phyloP scores from a whole-genome alignment of 2,797 vertebrate species.

The Ctenopoma kingsleyae region DNA sequence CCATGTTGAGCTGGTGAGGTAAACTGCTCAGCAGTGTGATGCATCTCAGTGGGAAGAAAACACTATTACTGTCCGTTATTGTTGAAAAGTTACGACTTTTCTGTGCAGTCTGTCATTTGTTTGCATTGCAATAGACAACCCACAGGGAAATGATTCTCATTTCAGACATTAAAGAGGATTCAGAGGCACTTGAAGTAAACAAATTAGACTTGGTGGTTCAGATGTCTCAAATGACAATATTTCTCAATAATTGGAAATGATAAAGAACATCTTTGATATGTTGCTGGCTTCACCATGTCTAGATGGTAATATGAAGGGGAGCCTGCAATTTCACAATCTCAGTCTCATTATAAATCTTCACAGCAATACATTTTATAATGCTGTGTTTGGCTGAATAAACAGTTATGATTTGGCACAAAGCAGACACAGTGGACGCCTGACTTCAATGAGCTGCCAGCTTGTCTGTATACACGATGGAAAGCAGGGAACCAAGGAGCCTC shows the following conservation, averaged over 20 bases:
- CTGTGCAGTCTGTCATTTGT: constrained; percentile 59
- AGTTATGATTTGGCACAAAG: constrained; percentile 81
- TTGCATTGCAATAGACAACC: constrained; percentile 50
- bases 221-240: constrained; percentile 74
- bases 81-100: constrained; percentile 55
- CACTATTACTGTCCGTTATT: constrained; percentile 39
- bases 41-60: constrained; percentile 32
- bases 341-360: constrained; percentile 81
- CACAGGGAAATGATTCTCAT: constrained; percentile 50
- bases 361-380: constrained; percentile 71
- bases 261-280: constrained; percentile 72
- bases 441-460: constrained; percentile 79
- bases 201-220: constrained; percentile 72
- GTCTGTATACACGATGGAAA: constrained; percentile 69
- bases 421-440: constrained; percentile 71
- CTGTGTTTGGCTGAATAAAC: constrained; percentile 84
- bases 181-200: constrained; percentile 72
- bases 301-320: constrained; percentile 47
- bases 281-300: constrained; percentile 57
- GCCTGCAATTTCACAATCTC: constrained; percentile 62
- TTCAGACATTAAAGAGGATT: constrained; percentile 63
- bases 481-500: constrained; percentile 70
- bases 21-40: constrained; percentile 28
- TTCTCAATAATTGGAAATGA: constrained; percentile 76
- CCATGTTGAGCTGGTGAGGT: constrained; percentile 29